A percentile compares a stretch with the other conserved stretches of the same genome.
These are phyloP conservation scores for Helostoma temminkii DNA, from an alignment of 2,797 vertebrate species.

Conservation along the genomic window DNA sequence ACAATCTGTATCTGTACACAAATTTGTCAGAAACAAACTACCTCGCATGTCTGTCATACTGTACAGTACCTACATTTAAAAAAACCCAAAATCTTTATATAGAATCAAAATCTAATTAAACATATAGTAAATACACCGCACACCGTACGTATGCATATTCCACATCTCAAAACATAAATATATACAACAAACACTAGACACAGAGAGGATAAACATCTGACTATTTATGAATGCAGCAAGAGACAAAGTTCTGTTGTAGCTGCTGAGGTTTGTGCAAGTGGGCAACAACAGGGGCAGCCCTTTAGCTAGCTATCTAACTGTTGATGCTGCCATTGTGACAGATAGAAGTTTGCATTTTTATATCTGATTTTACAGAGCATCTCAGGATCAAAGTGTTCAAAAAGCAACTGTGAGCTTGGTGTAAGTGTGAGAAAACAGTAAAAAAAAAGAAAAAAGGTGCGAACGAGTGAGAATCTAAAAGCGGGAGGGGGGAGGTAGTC, in stretches of 20 bases:
- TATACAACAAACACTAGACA: slow-evolving; percentile 43
- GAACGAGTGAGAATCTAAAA: slow-evolving; percentile 32
- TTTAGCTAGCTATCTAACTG: slow-evolving; percentile 44
- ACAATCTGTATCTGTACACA: neutral
- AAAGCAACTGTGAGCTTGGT: slow-evolving; percentile 63
- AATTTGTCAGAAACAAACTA: slow-evolving; percentile 1
- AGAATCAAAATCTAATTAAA: slow-evolving; percentile 26
- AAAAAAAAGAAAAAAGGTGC: slow-evolving; percentile 13
- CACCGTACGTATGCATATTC: slow-evolving; percentile 38
- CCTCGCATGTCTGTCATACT: neutral
- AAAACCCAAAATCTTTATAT: slow-evolving; percentile 7
- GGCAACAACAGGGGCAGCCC: slow-evolving; percentile 38
- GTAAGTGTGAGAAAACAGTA: slow-evolving; percentile 48
- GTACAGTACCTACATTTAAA: slow-evolving; percentile 2
- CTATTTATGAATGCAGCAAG: slow-evolving; percentile 37
- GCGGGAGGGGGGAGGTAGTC: slow-evolving; percentile 52
- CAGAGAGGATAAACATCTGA: slow-evolving; percentile 39
- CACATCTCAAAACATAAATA: slow-evolving; percentile 38
- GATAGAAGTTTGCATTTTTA: slow-evolving; percentile 47
- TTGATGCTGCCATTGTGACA: slow-evolving; percentile 74
- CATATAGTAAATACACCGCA: slow-evolving; percentile 24
- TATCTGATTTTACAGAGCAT: slow-evolving; percentile 53
- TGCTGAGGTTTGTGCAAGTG: slow-evolving; percentile 57
- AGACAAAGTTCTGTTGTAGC: slow-evolving; percentile 38
- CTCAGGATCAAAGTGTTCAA: slow-evolving; percentile 68